phyloP scores from a whole-genome alignment of 2,113 vertebrate genomes.

The Coracopsis vasa region DNA sequence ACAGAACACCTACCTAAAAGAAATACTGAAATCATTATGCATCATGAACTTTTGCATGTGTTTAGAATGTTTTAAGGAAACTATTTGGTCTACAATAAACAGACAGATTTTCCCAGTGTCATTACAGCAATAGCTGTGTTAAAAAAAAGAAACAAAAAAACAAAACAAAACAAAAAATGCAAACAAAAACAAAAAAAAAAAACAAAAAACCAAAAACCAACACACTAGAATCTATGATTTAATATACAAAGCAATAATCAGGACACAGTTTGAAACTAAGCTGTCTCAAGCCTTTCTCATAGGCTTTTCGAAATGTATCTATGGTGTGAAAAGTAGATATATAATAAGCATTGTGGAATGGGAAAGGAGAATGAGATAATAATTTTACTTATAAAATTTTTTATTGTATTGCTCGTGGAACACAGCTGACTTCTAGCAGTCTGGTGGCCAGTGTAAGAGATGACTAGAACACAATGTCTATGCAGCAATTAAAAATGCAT shows the following conservation, averaged over 20 bases:
- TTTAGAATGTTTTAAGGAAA: constrained; percentile 76
- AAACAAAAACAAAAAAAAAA: not conserved
- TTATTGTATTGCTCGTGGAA: not conserved
- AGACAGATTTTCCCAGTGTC: constrained; percentile 73
- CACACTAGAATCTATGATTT: constrained; percentile 49
- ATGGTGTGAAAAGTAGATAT: not conserved
- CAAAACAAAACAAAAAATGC: not conserved
- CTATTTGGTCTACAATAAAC: constrained; percentile 76
- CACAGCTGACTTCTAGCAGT: not conserved
- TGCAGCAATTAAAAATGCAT: not conserved
- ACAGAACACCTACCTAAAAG: constrained; percentile 76
- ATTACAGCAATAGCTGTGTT: constrained; percentile 61
- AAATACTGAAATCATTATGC: constrained; percentile 69
- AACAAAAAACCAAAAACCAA: constrained; percentile 17
- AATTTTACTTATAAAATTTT: not conserved
- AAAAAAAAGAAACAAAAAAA: constrained; percentile 59
- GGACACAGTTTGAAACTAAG: not conserved
- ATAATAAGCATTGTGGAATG: not conserved
- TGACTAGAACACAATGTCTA: not conserved
- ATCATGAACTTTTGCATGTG: constrained; percentile 74
- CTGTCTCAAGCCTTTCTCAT: not conserved
- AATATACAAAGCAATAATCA: constrained; percentile 56
- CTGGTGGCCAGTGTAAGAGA: not conserved
- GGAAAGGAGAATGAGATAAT: not conserved
- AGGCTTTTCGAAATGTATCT: not conserved